Conservation (phyloP, 2,113 vertebrate species). For the Galeopterus variegatus region DNA sequence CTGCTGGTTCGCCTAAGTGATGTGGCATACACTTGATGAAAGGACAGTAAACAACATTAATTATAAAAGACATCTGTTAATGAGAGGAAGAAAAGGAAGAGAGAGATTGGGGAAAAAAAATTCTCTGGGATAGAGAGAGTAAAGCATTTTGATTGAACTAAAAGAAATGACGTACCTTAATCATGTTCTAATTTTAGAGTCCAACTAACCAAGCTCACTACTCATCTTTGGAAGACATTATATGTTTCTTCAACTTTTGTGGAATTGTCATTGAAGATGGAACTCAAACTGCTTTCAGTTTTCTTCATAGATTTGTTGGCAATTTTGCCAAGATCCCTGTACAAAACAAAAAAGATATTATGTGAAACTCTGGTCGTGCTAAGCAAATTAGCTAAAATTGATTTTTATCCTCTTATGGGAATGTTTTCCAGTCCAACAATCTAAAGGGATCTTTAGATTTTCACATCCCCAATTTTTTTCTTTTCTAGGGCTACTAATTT, state of each 20-base stretch:
- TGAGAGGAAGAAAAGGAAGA: constrained; percentile 20
- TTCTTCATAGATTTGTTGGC: constrained; percentile 48
- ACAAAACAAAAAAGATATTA: constrained; percentile 69
- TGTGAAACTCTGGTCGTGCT: constrained; percentile 34
- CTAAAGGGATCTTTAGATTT: not conserved
- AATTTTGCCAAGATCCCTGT: constrained; percentile 74
- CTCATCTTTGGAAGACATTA: constrained; percentile 75
- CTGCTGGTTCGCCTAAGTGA: constrained; percentile 53
- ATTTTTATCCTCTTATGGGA: not conserved
- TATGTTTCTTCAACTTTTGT: constrained; percentile 62
- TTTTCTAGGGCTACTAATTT: not conserved
- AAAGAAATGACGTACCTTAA: constrained; percentile 78
- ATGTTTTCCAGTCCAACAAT: not conserved
- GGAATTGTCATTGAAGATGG: not conserved
- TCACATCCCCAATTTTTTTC: not conserved
- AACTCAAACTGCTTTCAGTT: constrained; percentile 68
- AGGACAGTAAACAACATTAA: constrained; percentile 70
- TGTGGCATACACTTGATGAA: constrained; percentile 70
- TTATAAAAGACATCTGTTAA: constrained; percentile 79
- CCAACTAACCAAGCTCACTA: constrained; percentile 47
- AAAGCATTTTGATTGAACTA: constrained; percentile 62
- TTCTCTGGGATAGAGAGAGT: not conserved
- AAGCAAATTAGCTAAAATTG: constrained; percentile 49
- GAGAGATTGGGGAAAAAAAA: not conserved
- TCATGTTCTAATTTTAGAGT: constrained; percentile 72